These are phyloP conservation scores for Morone saxatilis DNA, from an alignment of 2,113 vertebrate species.

Conservation along the genomic window DNA sequence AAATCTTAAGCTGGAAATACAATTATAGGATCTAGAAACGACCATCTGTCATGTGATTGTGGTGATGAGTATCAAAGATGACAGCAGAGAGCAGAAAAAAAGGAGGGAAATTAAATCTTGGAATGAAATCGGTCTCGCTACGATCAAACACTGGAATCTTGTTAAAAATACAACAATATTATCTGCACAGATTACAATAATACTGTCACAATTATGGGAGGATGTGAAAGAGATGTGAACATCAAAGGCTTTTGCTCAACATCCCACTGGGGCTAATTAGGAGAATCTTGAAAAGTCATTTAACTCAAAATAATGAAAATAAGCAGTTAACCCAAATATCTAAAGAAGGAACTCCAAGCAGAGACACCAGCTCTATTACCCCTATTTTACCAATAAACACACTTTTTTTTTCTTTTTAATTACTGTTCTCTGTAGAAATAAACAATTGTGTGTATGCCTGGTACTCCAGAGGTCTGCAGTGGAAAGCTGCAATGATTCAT, in stretches of 20 bases:
- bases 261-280: constrained; percentile 78
- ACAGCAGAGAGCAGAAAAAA: constrained; percentile 34
- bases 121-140: constrained; percentile 32
- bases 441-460: neutral
- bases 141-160: constrained; percentile 64
- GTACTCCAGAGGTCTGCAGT: neutral
- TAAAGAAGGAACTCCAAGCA: constrained; percentile 43
- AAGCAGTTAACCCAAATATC: constrained; percentile 66
- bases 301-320: constrained; percentile 68
- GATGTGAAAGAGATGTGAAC: constrained; percentile 60
- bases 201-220: constrained; percentile 58
- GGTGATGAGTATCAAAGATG: constrained; percentile 59
- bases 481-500: neutral
- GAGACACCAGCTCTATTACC: constrained; percentile 13
- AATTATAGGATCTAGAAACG: constrained; percentile 53
- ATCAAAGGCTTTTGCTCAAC: constrained; percentile 64
- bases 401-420: constrained; percentile 5
- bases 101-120: constrained; percentile 30
- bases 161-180: constrained; percentile 69
- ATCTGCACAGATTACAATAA: constrained; percentile 65
- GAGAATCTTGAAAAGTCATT: constrained; percentile 66
- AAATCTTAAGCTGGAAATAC: constrained; percentile 48
- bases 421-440: constrained; percentile 20
- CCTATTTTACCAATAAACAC: constrained; percentile 36
- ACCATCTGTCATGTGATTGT: constrained; percentile 53